A percentile compares a stretch with the other conserved stretches of the same genome.
Conservation (phyloP, 2,797 vertebrate species). For the Arnoldichthys spilopterus region DNA sequence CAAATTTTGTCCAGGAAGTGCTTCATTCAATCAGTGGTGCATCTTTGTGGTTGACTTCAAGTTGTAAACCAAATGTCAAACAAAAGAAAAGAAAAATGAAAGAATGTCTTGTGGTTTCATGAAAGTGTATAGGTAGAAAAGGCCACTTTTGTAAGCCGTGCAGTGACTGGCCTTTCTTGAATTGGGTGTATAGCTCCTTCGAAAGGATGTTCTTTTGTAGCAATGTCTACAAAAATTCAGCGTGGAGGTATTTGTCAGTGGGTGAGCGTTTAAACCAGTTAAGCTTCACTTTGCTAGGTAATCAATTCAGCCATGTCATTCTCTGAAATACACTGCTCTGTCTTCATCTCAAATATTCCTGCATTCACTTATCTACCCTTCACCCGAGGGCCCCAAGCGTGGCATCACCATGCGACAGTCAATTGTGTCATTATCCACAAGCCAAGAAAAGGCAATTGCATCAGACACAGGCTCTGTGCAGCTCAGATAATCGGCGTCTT, state of each 20-base stretch:
- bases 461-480: neutral
- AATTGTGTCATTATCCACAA: conserved; percentile 21
- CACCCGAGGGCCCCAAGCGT: neutral
- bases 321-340: neutral
- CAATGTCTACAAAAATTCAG: neutral
- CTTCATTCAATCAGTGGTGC: neutral
- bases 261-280: conserved; percentile 19
- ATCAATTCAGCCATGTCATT: conserved; percentile 7
- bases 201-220: neutral
- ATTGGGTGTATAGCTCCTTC: too few species aligned
- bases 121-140: neutral
- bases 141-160: neutral
- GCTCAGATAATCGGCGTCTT: neutral
- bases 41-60: neutral
- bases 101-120: neutral
- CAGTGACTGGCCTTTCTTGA: too few species aligned
- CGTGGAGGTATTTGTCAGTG: neutral
- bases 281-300: conserved; percentile 14
- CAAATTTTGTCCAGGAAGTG: neutral
- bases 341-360: conserved; percentile 18
- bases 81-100: neutral
- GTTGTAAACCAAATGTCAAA: neutral
- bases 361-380: conserved; percentile 9
- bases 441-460: conserved; percentile 8
- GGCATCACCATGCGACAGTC: neutral